Conservation (phyloP, 2,113 vertebrate genomes). For the Miniopterus natalensis region DNA sequence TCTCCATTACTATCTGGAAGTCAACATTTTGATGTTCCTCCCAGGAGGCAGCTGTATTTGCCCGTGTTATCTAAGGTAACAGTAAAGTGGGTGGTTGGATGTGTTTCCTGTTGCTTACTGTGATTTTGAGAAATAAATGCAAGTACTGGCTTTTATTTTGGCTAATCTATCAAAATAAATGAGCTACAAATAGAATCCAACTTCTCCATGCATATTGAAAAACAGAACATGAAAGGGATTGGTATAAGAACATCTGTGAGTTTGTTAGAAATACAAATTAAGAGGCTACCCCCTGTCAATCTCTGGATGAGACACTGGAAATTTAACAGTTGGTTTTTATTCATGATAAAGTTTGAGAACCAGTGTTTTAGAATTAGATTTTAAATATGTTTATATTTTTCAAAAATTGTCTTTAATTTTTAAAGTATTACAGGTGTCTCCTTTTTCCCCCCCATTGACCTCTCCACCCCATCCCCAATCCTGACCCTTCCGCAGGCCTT, state of each 20-base stretch:
- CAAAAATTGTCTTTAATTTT: too few relatives aligned
- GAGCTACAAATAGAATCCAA: background rate
- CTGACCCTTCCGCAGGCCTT: too few relatives aligned
- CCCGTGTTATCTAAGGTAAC: conserved; percentile 98
- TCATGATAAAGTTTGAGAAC: background rate
- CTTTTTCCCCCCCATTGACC: too few relatives aligned
- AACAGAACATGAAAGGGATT: background rate
- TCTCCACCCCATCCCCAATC: too few relatives aligned
- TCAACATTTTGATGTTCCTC: conserved; percentile 98
- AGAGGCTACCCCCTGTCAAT: background rate
- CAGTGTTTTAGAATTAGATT: background rate
- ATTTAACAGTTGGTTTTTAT: background rate
- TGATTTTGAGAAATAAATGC: background rate
- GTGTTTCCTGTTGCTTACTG: background rate
- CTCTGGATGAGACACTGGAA: background rate
- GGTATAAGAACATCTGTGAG: background rate
- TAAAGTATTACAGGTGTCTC: too few relatives aligned
- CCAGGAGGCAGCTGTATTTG: conserved; percentile 97
- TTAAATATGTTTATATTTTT: background rate
- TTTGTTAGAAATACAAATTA: background rate
- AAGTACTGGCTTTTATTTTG: conserved; percentile 11
- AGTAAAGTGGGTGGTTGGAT: background rate
- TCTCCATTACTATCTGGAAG: conserved; percentile 97
- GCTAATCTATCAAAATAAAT: background rate
- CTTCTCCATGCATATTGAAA: background rate